Conservation (phyloP, 2,797 vertebrate species). For the Australoheros facetus region DNA sequence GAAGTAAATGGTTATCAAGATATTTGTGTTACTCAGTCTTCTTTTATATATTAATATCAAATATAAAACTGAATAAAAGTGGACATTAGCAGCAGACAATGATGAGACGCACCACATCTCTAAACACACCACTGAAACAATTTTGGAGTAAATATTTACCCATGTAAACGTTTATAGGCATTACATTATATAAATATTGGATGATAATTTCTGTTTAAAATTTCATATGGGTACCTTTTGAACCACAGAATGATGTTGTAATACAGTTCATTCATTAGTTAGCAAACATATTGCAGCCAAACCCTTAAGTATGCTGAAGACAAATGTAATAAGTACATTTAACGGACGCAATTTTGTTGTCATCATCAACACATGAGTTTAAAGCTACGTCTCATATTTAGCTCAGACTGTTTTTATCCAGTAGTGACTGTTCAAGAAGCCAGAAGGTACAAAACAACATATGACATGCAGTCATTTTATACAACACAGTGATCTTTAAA, state of each 20-base stretch:
- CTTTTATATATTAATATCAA: background rate
- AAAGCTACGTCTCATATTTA: accelerated
- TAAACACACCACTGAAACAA: background rate
- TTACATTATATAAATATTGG: background rate
- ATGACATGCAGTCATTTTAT: background rate
- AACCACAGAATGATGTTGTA: background rate
- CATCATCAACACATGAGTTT: background rate
- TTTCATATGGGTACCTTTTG: background rate
- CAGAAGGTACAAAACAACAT: background rate
- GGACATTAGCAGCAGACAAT: background rate
- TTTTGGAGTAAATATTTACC: background rate
- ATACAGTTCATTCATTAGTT: background rate
- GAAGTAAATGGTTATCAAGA: background rate
- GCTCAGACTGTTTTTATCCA: background rate
- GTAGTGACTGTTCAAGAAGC: background rate
- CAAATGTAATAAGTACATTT: background rate
- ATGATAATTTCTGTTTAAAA: background rate
- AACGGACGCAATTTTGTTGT: accelerated
- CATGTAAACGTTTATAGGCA: background rate
- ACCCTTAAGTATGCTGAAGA: background rate
- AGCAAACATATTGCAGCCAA: background rate
- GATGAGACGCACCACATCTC: accelerated
- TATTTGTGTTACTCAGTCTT: background rate
- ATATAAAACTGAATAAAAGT: background rate
- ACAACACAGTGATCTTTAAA: background rate